These are phyloP conservation scores for Albula glossodonta DNA, from an alignment of 2,113 vertebrate species.

Conservation along the genomic window DNA sequence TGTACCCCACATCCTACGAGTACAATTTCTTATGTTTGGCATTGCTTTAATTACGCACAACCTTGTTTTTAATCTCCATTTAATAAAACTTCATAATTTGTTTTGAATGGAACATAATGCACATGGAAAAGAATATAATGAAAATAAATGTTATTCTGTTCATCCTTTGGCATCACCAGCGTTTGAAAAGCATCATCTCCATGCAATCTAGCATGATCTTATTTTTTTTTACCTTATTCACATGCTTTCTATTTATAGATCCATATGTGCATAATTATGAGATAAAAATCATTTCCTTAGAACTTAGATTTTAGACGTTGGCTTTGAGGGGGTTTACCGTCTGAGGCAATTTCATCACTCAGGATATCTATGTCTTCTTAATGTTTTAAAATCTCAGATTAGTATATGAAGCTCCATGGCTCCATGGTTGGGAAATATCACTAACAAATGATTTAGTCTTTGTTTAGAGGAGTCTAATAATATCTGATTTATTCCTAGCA, in stretches of 20 bases:
- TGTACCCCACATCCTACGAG: not conserved
- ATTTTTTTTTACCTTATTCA: not conserved
- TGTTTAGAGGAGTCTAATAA: not conserved
- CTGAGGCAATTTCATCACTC: not conserved
- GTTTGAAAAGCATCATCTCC: not conserved
- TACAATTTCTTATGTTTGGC: not conserved
- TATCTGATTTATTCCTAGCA: not conserved
- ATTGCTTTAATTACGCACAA: slow-evolving; percentile 6
- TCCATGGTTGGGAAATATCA: not conserved
- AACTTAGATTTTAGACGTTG: not conserved
- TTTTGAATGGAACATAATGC: not conserved
- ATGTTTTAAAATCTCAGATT: not conserved
- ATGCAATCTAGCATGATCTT: not conserved
- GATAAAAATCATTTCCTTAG: not conserved
- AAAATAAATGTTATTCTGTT: not conserved
- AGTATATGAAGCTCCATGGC: not conserved
- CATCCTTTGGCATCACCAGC: not conserved
- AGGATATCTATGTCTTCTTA: not conserved
- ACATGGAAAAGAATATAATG: not conserved
- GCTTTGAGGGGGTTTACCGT: not conserved
- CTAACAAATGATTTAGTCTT: not conserved
- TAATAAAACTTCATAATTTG: not conserved
- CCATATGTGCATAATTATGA: not conserved
- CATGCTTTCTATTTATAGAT: not conserved
- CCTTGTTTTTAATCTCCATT: not conserved